These are phyloP conservation scores for Sogatella furcifera DNA, from an alignment of 1,140 invertebrate species.

Conservation along the genomic window DNA sequence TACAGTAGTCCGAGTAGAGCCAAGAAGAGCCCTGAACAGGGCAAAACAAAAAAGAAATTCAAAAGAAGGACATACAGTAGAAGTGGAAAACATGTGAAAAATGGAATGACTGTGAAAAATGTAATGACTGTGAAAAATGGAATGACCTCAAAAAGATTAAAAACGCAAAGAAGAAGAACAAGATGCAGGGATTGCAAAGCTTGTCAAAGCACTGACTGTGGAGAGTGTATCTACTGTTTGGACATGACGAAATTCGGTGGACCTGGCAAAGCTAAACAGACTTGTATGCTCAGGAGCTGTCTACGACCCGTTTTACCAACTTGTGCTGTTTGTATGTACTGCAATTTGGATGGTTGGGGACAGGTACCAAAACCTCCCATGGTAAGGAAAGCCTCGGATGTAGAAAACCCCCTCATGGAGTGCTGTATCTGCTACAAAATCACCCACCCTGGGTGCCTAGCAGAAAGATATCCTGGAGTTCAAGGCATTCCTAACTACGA, in stretches of 20 bases:
- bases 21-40: too few relatives aligned
- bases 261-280: slow-evolving; percentile 84
- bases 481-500: slow-evolving; percentile 74
- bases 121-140: too few relatives aligned
- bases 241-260: slow-evolving; percentile 97
- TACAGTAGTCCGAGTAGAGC: too few relatives aligned
- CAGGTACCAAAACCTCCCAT: slow-evolving; percentile 37
- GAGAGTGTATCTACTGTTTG: slow-evolving; percentile 87
- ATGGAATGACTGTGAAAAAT: too few relatives aligned
- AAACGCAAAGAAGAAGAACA: slow-evolving; percentile 30
- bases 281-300: slow-evolving; percentile 87
- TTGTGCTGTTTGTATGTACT: slow-evolving; percentile 79
- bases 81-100: too few relatives aligned
- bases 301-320: slow-evolving; percentile 85
- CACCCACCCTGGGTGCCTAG: slow-evolving; percentile 70
- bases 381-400: too few relatives aligned
- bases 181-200: slow-evolving; percentile 82
- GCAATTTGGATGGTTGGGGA: slow-evolving; percentile 81
- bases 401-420: slow-evolving; percentile 47
- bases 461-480: not conserved
- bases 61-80: too few relatives aligned
- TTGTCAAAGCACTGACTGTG: slow-evolving; percentile 82
- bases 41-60: too few relatives aligned
- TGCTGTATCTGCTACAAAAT: slow-evolving; percentile 90
- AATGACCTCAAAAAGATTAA: too few relatives aligned